Evolutionary conservation across 2,888 invertebrate species (phyloP), one percentile per base, ranked within the genome.

Genomic region (Caenorhabditis zanzibari): DNA sequence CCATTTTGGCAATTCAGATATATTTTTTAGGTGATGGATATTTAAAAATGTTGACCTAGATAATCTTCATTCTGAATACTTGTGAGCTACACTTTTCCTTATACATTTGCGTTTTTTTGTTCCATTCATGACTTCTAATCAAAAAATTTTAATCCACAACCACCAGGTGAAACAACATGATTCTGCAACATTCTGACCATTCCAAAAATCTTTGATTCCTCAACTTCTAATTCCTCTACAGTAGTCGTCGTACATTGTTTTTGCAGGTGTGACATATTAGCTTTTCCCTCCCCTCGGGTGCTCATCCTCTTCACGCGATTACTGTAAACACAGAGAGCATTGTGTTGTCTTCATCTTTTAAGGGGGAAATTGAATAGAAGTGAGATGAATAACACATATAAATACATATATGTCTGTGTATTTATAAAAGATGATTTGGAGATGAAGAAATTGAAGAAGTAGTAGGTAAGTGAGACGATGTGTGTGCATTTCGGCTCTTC

Each of bases 401-500:
- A 10, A 38, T 38, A 38, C 58, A 47, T 28, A 71, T 71, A 68
- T 19, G 19, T 61, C 9, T 61, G n/a, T 68, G 54, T 54, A 52
- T 49, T 49, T 47, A 47, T 52, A n/a, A 54, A 68, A 38, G 68
- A 54, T 68, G 68, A 68, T 68, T 68, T 38, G n/a, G n/a, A n/a
- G 24, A 61, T 16, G 63, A 71, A 58, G 71, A 71, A 59, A 71
- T 56, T 71, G 58, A 71, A 71, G 71, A 71, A 73, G 73, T 22
- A 26, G 24, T 22, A 26, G 24, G 19, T 26, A 22, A 24, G 54
- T 44, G 74, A 75, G 74, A 56, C 32, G 32, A 35, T 75, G 56
- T 66, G 74, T 75, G 75, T 75, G 75, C 75, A 68, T 68, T 75
- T 64, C 63, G 41, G 19, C 63, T 54, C 77, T 69, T 77, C 69